phyloP scores from a whole-genome alignment of 1,140 invertebrate species.

The Nephila pilipes region DNA sequence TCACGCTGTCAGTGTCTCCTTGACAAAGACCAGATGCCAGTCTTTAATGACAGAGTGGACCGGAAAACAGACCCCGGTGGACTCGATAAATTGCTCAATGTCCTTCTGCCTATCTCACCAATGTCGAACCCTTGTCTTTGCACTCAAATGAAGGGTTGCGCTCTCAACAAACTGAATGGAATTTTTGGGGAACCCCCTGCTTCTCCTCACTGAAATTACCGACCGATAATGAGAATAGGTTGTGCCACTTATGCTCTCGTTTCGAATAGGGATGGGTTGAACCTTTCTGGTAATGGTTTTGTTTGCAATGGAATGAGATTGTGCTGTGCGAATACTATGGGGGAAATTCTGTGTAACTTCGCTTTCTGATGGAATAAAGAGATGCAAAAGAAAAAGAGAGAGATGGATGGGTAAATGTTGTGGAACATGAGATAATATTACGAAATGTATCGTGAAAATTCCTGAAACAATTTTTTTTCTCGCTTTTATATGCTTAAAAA shows the following conservation, averaged over 20 bases:
- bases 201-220: not conserved
- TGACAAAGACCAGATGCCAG: conserved; percentile 68
- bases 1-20: conserved; percentile 59
- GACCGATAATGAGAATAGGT: not conserved
- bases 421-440: too few relatives aligned
- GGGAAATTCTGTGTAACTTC: too few relatives aligned
- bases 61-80: conserved; percentile 47
- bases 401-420: too few relatives aligned
- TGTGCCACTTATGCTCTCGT: not conserved
- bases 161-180: not conserved
- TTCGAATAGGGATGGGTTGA: not conserved
- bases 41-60: conserved; percentile 70
- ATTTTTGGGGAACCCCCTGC: not conserved
- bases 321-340: too few relatives aligned
- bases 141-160: conserved; percentile 8
- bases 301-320: too few relatives aligned
- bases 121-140: conserved; percentile 25
- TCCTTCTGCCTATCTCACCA: not conserved
- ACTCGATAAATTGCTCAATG: conserved; percentile 70
- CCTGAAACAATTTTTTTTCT: too few relatives aligned
- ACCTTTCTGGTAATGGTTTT: not conserved
- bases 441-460: too few relatives aligned
- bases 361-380: too few relatives aligned
- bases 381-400: too few relatives aligned
- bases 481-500: too few relatives aligned